phyloP scores from a whole-genome alignment of 2,888 invertebrate genomes.

The Arge pagana region DNA sequence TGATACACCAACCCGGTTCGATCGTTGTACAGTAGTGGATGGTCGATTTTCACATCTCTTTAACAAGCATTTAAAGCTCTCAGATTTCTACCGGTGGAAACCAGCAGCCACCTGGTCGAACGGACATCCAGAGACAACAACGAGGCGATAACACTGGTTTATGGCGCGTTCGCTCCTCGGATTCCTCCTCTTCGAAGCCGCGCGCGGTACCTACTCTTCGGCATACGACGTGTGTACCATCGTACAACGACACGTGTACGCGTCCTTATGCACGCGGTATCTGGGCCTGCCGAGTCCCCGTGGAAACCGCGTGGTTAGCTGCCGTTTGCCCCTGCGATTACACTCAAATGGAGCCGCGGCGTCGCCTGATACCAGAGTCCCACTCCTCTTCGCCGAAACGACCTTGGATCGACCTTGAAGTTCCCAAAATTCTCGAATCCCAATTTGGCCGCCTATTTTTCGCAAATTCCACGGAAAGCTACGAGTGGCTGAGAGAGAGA shows the following conservation, averaged over 20 bases:
- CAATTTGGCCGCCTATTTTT: no score
- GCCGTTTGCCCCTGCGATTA: no score
- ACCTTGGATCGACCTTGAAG: no score
- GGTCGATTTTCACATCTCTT: conserved; percentile 7
- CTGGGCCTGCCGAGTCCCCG: background rate
- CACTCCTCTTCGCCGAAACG: no score
- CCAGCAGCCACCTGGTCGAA: conserved; percentile 29
- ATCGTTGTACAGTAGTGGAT: background rate
- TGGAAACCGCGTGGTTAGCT: no score
- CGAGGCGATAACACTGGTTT: conserved; percentile 41
- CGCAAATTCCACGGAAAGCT: no score
- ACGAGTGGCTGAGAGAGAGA: no score
- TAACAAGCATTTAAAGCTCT: conserved; percentile 10
- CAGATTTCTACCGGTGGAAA: background rate
- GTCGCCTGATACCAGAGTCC: conserved; percentile 5
- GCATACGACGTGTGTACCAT: conserved; percentile 9
- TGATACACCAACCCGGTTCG: background rate
- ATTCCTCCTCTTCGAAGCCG: conserved; percentile 32
- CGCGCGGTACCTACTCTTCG: conserved; percentile 35
- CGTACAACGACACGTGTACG: background rate
- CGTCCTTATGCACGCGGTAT: background rate
- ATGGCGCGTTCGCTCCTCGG: conserved; percentile 37
- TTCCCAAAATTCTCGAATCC: no score
- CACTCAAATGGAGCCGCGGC: conserved; percentile 8
- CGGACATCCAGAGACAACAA: conserved; percentile 27